Evolutionary conservation across 1,140 invertebrate genomes (phyloP).

Genomic region (Nebria ingens): DNA sequence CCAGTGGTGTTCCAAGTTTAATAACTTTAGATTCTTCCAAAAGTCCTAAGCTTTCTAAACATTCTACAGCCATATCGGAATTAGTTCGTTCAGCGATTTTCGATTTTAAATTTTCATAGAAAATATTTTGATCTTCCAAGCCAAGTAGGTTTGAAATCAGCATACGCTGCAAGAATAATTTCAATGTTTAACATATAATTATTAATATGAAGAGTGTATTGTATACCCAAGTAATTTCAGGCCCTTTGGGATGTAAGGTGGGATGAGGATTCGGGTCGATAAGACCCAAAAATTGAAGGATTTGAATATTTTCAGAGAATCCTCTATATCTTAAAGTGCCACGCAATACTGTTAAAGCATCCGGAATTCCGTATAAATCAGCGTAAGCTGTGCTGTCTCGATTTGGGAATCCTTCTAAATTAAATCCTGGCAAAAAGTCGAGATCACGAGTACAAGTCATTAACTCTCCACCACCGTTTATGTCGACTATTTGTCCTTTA

Average conservation of each 20-base stretch:
- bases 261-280: conserved; percentile 81
- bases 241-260: conserved; percentile 83
- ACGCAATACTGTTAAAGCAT: conserved; percentile 79
- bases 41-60: conserved; percentile 77
- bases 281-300: conserved; percentile 76
- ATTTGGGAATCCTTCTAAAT: conserved; percentile 93
- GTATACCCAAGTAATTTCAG: conserved; percentile 92
- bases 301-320: conserved; percentile 78
- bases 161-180: conserved; percentile 50
- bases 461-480: conserved; percentile 78
- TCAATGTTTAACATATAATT: too few relatives aligned
- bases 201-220: too few relatives aligned
- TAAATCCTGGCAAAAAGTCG: conserved; percentile 92
- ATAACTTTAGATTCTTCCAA: conserved; percentile 72
- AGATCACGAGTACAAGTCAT: conserved; percentile 68
- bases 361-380: conserved; percentile 74
- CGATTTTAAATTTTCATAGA: conserved; percentile 86
- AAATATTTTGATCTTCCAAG: conserved; percentile 73
- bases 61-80: conserved; percentile 50
- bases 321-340: conserved; percentile 89
- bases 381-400: conserved; percentile 88
- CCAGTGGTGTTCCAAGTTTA: conserved; percentile 79
- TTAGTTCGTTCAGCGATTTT: conserved; percentile 68
- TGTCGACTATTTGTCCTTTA: conserved; percentile 79
- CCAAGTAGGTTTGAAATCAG: conserved; percentile 81